Conservation (phyloP, 2,888 invertebrate genomes). For the Dryococelus australis region DNA sequence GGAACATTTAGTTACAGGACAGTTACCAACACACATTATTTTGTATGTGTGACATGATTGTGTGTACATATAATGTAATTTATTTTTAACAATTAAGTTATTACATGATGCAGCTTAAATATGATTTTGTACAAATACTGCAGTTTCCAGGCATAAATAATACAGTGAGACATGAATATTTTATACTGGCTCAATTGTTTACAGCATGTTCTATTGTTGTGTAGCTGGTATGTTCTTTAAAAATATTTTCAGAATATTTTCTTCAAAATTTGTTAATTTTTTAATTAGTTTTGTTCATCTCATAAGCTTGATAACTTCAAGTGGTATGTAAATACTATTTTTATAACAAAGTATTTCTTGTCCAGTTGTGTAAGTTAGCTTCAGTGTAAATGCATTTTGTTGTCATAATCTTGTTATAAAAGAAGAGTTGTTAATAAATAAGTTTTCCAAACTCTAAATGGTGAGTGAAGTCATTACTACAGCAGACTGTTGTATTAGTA, state of each 20-base stretch:
- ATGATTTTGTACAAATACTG: background rate
- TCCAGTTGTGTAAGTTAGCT: constrained; percentile 16
- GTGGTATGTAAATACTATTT: constrained; percentile 16
- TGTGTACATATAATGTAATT: background rate
- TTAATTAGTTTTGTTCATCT: background rate
- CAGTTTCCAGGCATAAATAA: background rate
- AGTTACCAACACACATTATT: constrained; percentile 3
- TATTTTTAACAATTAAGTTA: background rate
- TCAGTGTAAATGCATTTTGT: background rate
- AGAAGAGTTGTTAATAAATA: constrained; percentile 1
- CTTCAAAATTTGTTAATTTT: background rate
- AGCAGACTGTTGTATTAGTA: no score
- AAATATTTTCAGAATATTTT: no score
- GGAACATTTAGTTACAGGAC: background rate
- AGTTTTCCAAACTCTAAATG: background rate
- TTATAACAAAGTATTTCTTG: constrained; percentile 16
- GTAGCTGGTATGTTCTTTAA: no score
- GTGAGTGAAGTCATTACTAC: background rate
- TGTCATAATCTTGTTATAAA: constrained; percentile 11
- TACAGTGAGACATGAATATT: background rate
- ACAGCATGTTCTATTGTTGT: no score
- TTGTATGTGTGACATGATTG: background rate
- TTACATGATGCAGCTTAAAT: background rate
- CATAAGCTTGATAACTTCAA: constrained; percentile 6
- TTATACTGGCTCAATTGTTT: background rate